These are phyloP conservation scores for Hipposideros larvatus DNA, from an alignment of 2,797 vertebrate genomes.

Conservation along the genomic window DNA sequence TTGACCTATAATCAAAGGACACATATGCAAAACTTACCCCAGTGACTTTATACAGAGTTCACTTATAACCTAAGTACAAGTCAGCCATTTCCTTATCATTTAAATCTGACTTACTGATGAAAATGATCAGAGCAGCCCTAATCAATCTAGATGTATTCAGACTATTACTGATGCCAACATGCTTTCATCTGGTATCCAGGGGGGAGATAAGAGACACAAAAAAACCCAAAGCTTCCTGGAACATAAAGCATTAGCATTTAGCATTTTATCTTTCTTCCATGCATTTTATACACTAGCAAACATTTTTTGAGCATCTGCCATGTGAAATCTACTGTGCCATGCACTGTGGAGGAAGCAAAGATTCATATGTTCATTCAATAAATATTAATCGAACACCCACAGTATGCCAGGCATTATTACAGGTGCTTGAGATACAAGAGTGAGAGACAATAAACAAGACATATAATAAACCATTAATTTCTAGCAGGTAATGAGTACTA, in stretches of 20 bases:
- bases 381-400: not conserved
- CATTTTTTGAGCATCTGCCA: not conserved
- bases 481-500: not conserved
- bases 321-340: not conserved
- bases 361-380: not conserved
- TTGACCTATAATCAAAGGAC: not conserved
- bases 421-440: not conserved
- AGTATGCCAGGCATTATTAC: not conserved
- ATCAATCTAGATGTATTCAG: not conserved
- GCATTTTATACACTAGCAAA: not conserved
- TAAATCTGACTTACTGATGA: not conserved
- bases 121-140: not conserved
- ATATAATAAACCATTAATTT: not conserved
- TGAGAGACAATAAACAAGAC: not conserved
- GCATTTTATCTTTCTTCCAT: not conserved
- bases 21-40: not conserved
- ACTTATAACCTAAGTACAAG: not conserved
- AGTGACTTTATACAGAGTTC: not conserved
- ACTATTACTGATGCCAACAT: not conserved
- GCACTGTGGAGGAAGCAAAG: not conserved
- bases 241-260: not conserved
- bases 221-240: not conserved
- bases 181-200: not conserved
- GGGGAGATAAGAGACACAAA: not conserved
- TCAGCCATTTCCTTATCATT: not conserved